Conservation (phyloP, 2,888 invertebrate genomes). For the Cotesia congregata region DNA sequence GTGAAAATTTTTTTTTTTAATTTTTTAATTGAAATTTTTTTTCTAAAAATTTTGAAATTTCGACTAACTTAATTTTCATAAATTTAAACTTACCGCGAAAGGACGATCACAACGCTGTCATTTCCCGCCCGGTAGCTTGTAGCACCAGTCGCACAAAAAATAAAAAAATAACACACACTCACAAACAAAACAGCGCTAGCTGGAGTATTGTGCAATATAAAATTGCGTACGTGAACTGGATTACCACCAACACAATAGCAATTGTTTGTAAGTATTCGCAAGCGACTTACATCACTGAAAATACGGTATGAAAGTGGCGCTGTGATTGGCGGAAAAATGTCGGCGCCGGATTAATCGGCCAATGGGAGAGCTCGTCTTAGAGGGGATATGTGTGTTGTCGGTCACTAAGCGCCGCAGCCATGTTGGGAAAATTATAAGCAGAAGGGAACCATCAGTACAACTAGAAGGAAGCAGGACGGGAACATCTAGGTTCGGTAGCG, state of each 20-base stretch:
- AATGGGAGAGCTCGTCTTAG: constrained; percentile 53
- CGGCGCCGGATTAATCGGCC: constrained; percentile 45
- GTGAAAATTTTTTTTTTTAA: no score
- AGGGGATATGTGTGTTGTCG: constrained; percentile 56
- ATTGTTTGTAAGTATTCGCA: neutral
- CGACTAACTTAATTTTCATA: no score
- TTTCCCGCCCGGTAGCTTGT: neutral
- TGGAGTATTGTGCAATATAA: neutral
- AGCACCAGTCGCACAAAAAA: neutral
- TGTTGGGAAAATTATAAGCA: constrained; percentile 65
- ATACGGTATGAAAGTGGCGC: constrained; percentile 22
- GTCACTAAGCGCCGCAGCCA: constrained; percentile 67
- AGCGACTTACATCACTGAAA: neutral
- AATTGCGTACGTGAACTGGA: neutral
- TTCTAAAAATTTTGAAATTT: no score
- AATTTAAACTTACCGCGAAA: neutral
- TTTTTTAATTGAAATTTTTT: no score
- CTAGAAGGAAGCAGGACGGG: constrained; percentile 71
- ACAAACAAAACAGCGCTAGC: neutral
- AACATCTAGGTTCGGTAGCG: constrained; percentile 72
- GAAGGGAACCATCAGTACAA: constrained; percentile 72
- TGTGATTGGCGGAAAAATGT: constrained; percentile 45
- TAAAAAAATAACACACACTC: neutral
- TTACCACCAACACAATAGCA: neutral
- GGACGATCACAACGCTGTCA: neutral